Conservation (phyloP, 2,888 invertebrate genomes). For the Tuberolachnus salignus region DNA sequence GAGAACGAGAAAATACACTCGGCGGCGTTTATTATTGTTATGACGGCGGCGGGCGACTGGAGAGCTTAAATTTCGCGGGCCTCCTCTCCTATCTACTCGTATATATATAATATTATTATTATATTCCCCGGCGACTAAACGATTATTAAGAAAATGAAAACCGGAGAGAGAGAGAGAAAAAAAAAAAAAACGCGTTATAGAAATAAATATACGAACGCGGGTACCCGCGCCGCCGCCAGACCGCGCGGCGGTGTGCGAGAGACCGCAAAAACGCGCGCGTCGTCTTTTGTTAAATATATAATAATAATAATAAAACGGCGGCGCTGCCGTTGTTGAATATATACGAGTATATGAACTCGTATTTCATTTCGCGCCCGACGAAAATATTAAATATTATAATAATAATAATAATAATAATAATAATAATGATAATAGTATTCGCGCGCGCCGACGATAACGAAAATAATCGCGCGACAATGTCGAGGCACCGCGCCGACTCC, state of each 20-base stretch:
- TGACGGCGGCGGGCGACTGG: conserved; percentile 6
- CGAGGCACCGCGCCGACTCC: no score
- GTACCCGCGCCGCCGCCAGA: neutral
- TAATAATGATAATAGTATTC: neutral
- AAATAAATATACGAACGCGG: neutral
- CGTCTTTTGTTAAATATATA: conserved; percentile 10
- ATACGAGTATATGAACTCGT: no score
- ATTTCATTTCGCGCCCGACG: no score
- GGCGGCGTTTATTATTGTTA: conserved; percentile 44
- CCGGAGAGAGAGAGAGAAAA: no score
- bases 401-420: neutral
- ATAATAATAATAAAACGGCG: neutral
- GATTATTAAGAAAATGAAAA: conserved; percentile 56
- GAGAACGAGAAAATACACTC: conserved; percentile 16
- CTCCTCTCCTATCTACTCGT: no score
- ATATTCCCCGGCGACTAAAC: conserved; percentile 49
- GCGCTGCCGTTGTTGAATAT: no score
- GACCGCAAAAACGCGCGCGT: conserved; percentile 23
- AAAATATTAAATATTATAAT: neutral
- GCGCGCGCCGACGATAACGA: no score
- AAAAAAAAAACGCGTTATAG: no score
- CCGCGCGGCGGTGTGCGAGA: neutral
- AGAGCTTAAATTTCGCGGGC: conserved; percentile 28
- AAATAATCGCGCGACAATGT: no score
- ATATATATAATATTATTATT: neutral